Evolutionary conservation across 2,113 vertebrate species (phyloP).

Genomic region (Strix uralensis): DNA sequence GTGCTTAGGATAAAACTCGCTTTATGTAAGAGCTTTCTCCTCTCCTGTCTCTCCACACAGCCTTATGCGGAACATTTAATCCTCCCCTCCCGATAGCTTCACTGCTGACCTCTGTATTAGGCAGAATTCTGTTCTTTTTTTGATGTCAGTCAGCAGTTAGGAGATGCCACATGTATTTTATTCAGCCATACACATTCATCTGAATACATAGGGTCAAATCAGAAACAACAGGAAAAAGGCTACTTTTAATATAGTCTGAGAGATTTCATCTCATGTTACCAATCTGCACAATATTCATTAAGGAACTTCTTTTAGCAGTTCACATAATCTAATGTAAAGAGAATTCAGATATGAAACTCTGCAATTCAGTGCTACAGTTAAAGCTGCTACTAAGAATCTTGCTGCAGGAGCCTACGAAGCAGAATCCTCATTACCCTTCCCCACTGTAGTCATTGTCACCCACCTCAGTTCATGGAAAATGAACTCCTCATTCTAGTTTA

Average conservation of each 20-base stretch:
- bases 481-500: background rate
- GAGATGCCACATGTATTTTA: background rate
- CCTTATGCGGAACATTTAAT: background rate
- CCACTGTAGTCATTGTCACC: background rate
- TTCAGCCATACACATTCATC: background rate
- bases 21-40: background rate
- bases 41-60: background rate
- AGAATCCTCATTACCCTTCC: background rate
- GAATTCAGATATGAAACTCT: background rate
- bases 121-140: background rate
- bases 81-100: background rate
- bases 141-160: background rate
- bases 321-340: background rate
- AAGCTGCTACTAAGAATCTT: background rate
- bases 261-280: background rate
- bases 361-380: background rate
- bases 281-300: background rate
- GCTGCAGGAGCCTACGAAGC: background rate
- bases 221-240: background rate
- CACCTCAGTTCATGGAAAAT: background rate
- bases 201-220: background rate
- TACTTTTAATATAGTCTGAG: background rate
- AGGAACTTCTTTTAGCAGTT: background rate
- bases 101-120: background rate
- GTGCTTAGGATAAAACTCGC: background rate